Base-by-base conservation (phyloP, 2,113 vertebrate species). In the Macroglossus sobrinus region DNA sequence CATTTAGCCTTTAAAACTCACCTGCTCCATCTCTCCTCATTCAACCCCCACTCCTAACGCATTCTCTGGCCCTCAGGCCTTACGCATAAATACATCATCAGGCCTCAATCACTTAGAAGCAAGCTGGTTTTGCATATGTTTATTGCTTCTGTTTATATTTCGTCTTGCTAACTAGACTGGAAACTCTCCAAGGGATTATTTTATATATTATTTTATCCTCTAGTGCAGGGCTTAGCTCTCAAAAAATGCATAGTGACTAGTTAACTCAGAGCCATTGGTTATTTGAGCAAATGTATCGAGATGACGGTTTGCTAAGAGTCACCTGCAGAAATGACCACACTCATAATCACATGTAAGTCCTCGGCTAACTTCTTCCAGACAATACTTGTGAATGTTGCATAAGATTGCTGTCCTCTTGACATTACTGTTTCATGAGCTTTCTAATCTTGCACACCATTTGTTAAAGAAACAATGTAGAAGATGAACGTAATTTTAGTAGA, bases 401-500 rank as follows among this genome's bases (percentile, higher is more conserved):
- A 93, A 84, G 95, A 93, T 38, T 33, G n/a, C 57, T 59, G 47
- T 87, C 8, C 0, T 84, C 86, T 66, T 72, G 57, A 89, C 63
- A 40, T 71, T 59, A 64, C n/a, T 87, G 38, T 35, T 91, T 91
- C 93, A 24, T 80, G 74, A 95, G 69, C 94, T 96, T 93, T 93
- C 92, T 84, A 84, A 92, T 90, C 95, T 87, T 89, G 59, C 43
- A 93, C 93, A 38, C 53, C 40, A 89, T 96, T 92, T 97, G 92
- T 91, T 94, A 97, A 69, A 5, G 40, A 91, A 97, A 96, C 85
- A 95, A 93, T 13, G 50, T 84, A 30, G 79, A 85, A 94, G 89
- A 91, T 84, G 89, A 82, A 96, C 97, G 74, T 94, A 86, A 89
- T 95, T 96, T 96, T 63, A 68, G 66, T 81, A 93, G 91, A 66